Evolutionary conservation across 2,888 invertebrate species (phyloP), one percentile per base, ranked within the genome.

Genomic region (Pseudococcus jackbeardsleyi): DNA sequence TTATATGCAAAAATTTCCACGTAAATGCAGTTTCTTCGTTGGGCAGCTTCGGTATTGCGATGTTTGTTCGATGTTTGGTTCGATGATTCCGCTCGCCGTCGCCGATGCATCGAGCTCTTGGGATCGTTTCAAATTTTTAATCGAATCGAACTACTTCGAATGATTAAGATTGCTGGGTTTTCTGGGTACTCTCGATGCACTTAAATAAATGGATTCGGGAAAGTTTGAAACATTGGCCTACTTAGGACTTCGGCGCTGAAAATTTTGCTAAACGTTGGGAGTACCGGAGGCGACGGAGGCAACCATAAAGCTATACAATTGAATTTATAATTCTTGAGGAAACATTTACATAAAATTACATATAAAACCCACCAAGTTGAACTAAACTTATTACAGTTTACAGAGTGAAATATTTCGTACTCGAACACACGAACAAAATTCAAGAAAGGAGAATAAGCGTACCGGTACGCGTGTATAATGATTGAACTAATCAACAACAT

Each of bases 1-100:
- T 42, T 79, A 42, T 42, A 79, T 79, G 9, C 22, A 79, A 79
- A 79, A 79, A 79, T 79, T 79, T 79, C 79, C 42, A 79, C n/a
- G n/a, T 42, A 79, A 42, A 39, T 79, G 79, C 79, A 79, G 5
- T 33, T 72, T 72, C 68, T 72, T 72, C 19, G 19, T 5, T 6
- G 19, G 19, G 59, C 22, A 33, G 26, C 26, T 33, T 33, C 1
- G 26, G 26, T 33, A 33, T 33, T 33, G 26, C 26, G 26, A 33
- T 33, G 26, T 33, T 33, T 33, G 26, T 33, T 33, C 26, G 26
- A 3, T 33, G 26, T 1, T 33, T 33, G 1, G 26, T 33, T 33
- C 26, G 26, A 3, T 33, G 26, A 33, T 33, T 33, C 26, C 26
- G 26, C 1, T 33, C 26, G 26, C 26, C 26, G 26, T 33, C 26